phyloP scores from a whole-genome alignment of 2,888 invertebrate species.

The Belgica antarctica region DNA sequence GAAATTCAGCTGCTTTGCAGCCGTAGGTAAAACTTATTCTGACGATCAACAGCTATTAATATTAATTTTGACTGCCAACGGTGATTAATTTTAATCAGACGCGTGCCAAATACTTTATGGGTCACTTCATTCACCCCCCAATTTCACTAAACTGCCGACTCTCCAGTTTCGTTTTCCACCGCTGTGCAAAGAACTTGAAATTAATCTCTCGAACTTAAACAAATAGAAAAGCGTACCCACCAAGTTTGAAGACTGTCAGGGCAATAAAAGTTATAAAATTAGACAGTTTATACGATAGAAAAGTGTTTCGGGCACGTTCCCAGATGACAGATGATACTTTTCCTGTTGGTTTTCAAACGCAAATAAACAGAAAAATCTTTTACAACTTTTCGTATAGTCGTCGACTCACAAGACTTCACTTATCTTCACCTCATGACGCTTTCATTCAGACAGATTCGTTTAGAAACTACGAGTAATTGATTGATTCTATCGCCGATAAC shows the following conservation, averaged over 20 bases:
- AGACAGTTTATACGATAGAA: background rate
- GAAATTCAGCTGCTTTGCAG: too few relatives aligned
- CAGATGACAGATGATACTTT: background rate
- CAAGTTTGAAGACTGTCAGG: background rate
- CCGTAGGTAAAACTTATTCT: too few relatives aligned
- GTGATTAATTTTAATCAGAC: too few relatives aligned
- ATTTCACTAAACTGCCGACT: too few relatives aligned
- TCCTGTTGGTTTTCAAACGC: background rate
- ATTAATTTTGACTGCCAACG: too few relatives aligned
- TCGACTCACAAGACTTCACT: background rate
- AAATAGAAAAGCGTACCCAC: background rate
- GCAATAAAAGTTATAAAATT: background rate
- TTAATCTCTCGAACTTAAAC: background rate
- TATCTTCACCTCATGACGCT: background rate
- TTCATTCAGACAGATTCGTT: background rate
- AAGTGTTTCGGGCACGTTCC: background rate
- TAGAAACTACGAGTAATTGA: slow-evolving; percentile 2
- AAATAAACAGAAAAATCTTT: background rate
- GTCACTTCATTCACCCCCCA: too few relatives aligned
- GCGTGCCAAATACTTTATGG: too few relatives aligned
- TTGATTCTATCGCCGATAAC: background rate
- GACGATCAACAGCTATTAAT: too few relatives aligned
- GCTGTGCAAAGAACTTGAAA: too few relatives aligned
- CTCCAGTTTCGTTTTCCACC: too few relatives aligned
- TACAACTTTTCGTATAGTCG: background rate